phyloP scores from a whole-genome alignment of 2,888 invertebrate species.

The Hyppa rectilinea region DNA sequence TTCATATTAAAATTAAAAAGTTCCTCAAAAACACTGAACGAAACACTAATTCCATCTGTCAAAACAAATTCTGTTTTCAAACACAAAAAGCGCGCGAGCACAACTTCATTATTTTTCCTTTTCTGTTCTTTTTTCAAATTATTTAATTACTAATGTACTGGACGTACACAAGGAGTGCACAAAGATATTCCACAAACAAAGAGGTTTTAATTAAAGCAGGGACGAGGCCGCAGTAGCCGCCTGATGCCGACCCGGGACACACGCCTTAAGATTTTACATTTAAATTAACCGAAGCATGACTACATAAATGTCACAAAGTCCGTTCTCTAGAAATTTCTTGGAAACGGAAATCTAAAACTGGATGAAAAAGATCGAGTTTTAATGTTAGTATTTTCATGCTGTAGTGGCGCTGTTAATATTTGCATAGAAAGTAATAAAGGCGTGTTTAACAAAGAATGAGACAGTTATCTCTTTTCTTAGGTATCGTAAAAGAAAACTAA shows the following conservation, averaged over 20 bases:
- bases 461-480: slow-evolving; percentile 25
- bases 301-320: slow-evolving; percentile 60
- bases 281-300: slow-evolving; percentile 69
- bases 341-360: slow-evolving; percentile 37
- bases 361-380: slow-evolving; percentile 25
- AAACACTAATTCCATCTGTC: slow-evolving; percentile 1
- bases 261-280: slow-evolving; percentile 69
- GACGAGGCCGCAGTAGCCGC: slow-evolving; percentile 36
- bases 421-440: slow-evolving; percentile 30
- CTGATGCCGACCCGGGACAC: slow-evolving; percentile 55
- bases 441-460: slow-evolving; percentile 27
- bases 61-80: slow-evolving; percentile 41
- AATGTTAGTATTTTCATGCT: slow-evolving; percentile 39
- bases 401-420: slow-evolving; percentile 16
- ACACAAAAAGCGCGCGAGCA: slow-evolving; percentile 42
- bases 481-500: slow-evolving; percentile 24
- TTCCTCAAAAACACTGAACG: background rate
- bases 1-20: background rate
- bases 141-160: slow-evolving; percentile 67
- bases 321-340: slow-evolving; percentile 54
- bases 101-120: slow-evolving; percentile 46
- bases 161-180: slow-evolving; percentile 54
- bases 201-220: slow-evolving; percentile 68
- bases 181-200: slow-evolving; percentile 67
- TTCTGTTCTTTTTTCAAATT: slow-evolving; percentile 60